Percentiles rank a stretch among this genome's conserved stretches.
Conservation (phyloP, 92 coral and sea anemone species). For the Zoanthus sansibaricus region DNA sequence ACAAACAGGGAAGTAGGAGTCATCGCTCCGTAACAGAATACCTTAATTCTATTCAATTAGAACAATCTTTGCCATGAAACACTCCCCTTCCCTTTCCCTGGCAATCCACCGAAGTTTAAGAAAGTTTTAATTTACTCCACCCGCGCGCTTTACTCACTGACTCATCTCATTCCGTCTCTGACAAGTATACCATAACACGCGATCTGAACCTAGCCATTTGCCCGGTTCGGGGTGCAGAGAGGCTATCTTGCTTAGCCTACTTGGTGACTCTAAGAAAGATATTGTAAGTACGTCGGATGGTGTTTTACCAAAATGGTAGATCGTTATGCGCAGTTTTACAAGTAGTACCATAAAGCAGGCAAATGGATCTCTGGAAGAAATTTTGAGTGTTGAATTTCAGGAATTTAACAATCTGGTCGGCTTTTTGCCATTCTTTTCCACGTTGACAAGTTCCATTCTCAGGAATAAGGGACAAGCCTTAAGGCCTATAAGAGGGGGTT, state of each 20-base stretch:
- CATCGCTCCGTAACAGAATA: conserved; percentile 64
- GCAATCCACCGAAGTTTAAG: conserved; percentile 54
- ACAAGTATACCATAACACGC: conserved; percentile 36
- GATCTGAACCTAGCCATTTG: conserved; percentile 69
- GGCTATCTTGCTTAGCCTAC: conserved; percentile 64
- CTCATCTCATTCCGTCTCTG: neutral
- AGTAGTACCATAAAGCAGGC: conserved; percentile 28
- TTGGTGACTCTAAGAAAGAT: conserved; percentile 65
- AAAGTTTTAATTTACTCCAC: conserved; percentile 29
- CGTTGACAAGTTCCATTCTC: neutral
- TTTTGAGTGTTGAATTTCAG: conserved; percentile 3
- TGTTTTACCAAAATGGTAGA: conserved; percentile 68
- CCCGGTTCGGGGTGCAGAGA: conserved; percentile 70
- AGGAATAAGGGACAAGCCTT: neutral
- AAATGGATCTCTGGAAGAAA: conserved; percentile 3
- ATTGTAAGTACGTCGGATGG: conserved; percentile 64
- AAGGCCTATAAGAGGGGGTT: neutral
- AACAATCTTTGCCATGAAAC: conserved; percentile 59
- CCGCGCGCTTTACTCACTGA: conserved; percentile 43
- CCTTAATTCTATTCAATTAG: conserved; percentile 44
- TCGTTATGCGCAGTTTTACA: conserved; percentile 51
- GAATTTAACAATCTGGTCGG: neutral
- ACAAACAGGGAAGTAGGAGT: conserved; percentile 71
- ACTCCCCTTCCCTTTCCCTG: neutral
- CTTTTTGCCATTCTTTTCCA: neutral